phyloP scores from a whole-genome alignment of 2,113 vertebrate species.

The Typhlomys cinereus region DNA sequence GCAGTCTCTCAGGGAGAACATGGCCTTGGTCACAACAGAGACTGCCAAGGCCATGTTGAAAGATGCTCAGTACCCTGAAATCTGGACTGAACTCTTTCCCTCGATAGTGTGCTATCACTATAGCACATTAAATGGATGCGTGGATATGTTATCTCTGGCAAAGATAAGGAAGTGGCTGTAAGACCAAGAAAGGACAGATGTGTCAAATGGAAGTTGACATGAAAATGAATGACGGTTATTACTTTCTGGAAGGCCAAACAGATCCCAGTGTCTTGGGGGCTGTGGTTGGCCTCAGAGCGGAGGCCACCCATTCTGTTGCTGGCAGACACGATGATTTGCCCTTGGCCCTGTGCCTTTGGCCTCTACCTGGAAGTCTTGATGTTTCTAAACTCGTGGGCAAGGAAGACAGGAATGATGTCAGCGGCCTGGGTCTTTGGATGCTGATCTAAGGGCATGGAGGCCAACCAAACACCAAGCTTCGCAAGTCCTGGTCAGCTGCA shows the following conservation, averaged over 20 bases:
- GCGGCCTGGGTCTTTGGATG: not conserved
- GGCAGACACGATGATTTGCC: not conserved
- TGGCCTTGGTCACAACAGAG: not conserved
- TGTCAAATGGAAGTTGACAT: not conserved
- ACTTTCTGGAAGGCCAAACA: not conserved
- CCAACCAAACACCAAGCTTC: not conserved
- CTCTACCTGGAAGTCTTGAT: not conserved
- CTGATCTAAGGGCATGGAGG: slow-evolving; percentile 24
- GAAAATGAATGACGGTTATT: slow-evolving; percentile 42
- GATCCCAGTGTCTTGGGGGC: not conserved
- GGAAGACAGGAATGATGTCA: slow-evolving; percentile 24
- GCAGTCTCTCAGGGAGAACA: not conserved
- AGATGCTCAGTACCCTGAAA: not conserved
- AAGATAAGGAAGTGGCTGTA: not conserved
- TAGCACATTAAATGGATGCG: not conserved
- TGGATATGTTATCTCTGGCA: no score
- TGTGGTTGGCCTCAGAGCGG: not conserved
- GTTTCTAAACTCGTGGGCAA: slow-evolving; percentile 25
- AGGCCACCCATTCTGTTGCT: slow-evolving; percentile 39
- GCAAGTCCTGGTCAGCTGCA: not conserved
- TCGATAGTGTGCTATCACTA: not conserved
- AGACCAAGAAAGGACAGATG: not conserved
- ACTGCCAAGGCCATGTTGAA: not conserved
- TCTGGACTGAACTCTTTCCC: not conserved
- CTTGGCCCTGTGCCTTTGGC: not conserved